phyloP scores from a whole-genome alignment of 1,140 invertebrate genomes.

The Bactericera cockerelli region DNA sequence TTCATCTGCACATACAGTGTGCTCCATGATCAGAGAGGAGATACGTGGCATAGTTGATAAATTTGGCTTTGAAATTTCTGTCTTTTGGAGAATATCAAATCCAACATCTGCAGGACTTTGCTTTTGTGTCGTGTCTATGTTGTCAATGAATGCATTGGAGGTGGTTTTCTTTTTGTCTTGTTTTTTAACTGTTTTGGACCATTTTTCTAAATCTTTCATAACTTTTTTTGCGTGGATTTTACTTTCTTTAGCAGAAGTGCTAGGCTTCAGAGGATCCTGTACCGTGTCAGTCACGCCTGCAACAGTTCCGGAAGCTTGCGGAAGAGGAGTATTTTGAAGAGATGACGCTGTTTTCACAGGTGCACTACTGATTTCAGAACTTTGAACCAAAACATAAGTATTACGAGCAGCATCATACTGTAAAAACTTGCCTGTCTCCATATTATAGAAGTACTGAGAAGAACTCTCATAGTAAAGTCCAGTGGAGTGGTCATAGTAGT shows the following conservation, averaged over 20 bases:
- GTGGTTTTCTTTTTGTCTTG: not conserved
- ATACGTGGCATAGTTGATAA: not conserved
- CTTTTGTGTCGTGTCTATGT: not conserved
- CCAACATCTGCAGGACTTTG: not conserved
- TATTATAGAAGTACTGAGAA: constrained; percentile 4
- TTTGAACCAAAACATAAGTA: constrained; percentile 4
- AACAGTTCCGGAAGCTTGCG: no score
- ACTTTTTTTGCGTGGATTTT: constrained; percentile 3
- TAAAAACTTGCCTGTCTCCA: constrained; percentile 3
- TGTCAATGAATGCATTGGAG: not conserved
- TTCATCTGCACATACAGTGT: not conserved
- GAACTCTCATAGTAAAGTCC: not conserved
- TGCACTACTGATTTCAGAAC: constrained; percentile 2
- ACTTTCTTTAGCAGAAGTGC: not conserved
- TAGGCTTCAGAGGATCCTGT: not conserved
- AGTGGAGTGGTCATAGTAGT: not conserved
- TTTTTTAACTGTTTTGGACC: not conserved
- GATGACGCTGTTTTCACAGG: not conserved
- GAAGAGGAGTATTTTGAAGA: no score
- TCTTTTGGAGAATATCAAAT: not conserved
- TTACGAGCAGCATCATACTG: not conserved
- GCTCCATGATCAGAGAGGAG: not conserved
- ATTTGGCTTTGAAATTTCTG: no score
- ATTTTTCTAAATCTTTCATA: constrained; percentile 2
- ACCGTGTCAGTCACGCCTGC: no score